Evolutionary conservation across 2,113 vertebrate genomes (phyloP), one percentile per base, ranked within the genome.

Genomic region (Ictalurus punctatus): DNA sequence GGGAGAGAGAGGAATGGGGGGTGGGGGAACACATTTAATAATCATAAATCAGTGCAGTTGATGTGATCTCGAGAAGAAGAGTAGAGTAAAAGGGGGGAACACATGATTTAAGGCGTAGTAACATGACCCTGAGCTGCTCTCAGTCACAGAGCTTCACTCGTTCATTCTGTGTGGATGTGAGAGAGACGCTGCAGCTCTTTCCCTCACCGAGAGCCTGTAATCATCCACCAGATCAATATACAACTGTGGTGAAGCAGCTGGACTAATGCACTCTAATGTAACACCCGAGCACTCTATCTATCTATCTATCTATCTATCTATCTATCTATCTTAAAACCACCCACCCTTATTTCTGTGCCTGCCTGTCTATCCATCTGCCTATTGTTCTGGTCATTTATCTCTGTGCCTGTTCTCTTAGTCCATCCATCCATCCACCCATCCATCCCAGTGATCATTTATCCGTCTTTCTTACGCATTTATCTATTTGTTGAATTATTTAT

Each of bases 221-320:
- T 84, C 73, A 84, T 44, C 3, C 61, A 37, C 59, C 69, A 83
- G 84, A 90, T 88, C 89, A 90, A 90, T 91, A 85, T 25, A 34
- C 63, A 74, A 56, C 65, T 88, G 82, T 84, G 71, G 52, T 48
- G 30, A 80, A 37, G 25, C 76, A 86, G 48, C 76, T 59, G 61
- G 67, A 86, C 71, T 44, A 81, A 86, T 63, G 86, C 25, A 30
- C 27, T 16, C 23, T 67, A 65, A 87, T 81, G 61, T 30, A 81
- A 13, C 73, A 17, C 34, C 27, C 80, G 30, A 37, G 13, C 40
- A 37, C 13, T 44, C 40, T 79, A 23, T n/a, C 44, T 54, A 56
- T 80, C 21, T 54, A 30, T 81, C 78, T 48, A 56, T 56, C 79
- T 52, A 80, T 81, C 52, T 17, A 56, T 81, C 52, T 23, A 81